These are phyloP conservation scores for Hydropotes inermis DNA, from an alignment of 2,113 vertebrate species.

Conservation along the genomic window DNA sequence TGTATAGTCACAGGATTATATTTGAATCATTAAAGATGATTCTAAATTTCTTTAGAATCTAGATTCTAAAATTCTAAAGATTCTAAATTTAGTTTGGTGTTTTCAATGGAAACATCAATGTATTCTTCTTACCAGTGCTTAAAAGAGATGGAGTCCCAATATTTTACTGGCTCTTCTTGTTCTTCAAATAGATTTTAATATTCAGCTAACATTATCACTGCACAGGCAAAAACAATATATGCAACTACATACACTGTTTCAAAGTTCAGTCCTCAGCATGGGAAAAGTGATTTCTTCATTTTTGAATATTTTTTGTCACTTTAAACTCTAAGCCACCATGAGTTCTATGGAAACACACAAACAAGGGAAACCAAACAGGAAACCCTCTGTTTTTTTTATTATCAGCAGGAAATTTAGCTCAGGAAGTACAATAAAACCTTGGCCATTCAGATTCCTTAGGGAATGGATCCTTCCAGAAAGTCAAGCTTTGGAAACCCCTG, in stretches of 20 bases:
- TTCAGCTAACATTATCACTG: background rate
- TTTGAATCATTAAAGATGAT: background rate
- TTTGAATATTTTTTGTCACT: slow-evolving; percentile 49
- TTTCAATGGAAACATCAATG: background rate
- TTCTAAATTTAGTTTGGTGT: background rate
- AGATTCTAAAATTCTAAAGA: too few species aligned
- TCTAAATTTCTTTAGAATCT: too few species aligned
- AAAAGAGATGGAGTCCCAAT: background rate
- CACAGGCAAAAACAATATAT: background rate
- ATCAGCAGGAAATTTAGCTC: slow-evolving; percentile 66
- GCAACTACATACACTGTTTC: background rate
- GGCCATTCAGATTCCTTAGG: slow-evolving; percentile 51
- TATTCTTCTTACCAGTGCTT: background rate
- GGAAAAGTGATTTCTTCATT: slow-evolving; percentile 33
- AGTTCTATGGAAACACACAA: slow-evolving; percentile 61
- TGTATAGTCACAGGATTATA: background rate
- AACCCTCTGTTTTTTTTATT: slow-evolving; percentile 50
- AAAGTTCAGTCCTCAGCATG: background rate
- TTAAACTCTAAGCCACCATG: background rate
- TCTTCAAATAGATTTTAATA: background rate
- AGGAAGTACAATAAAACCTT: slow-evolving; percentile 63
- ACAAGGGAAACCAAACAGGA: slow-evolving; percentile 68
- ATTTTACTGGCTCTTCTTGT: background rate
- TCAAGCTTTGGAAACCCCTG: slow-evolving; percentile 49
- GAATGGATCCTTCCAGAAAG: slow-evolving; percentile 53